Conservation (phyloP, 2,888 invertebrate genomes). For the Baronia brevicornis region DNA sequence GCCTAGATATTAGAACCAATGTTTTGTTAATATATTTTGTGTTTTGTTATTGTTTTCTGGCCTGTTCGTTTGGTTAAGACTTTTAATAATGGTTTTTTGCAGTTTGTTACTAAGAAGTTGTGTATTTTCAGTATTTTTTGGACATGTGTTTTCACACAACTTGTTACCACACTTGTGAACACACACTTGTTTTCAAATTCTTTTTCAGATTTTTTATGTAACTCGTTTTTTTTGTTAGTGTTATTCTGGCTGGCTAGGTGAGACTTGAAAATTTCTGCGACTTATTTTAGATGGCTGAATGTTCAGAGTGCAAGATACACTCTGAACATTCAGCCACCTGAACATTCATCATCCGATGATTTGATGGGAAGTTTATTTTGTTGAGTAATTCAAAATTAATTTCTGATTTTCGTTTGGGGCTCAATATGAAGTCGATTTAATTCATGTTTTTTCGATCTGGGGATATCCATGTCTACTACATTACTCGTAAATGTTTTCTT, state of each 20-base stretch:
- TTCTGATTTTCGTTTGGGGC: background rate
- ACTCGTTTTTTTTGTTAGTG: background rate
- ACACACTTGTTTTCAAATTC: background rate
- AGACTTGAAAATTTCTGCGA: background rate
- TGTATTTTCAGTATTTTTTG: background rate
- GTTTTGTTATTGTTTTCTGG: background rate
- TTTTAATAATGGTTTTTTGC: too few relatives aligned
- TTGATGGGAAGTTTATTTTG: background rate
- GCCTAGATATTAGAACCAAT: too few relatives aligned
- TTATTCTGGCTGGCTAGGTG: background rate
- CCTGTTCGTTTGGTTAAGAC: background rate
- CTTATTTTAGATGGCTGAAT: background rate
- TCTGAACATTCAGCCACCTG: too few relatives aligned
- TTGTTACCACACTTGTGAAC: too few relatives aligned
- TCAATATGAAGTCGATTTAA: slow-evolving; percentile 3
- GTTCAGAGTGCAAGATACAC: too few relatives aligned
- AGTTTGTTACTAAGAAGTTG: too few relatives aligned
- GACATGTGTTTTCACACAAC: background rate
- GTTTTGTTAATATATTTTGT: too few relatives aligned
- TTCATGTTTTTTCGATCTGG: slow-evolving; percentile 1
- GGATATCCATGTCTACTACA: background rate
- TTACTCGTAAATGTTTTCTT: slow-evolving; percentile 9
- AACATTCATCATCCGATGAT: background rate
- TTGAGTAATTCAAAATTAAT: slow-evolving; percentile 1
- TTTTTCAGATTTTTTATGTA: background rate